Base-by-base conservation (phyloP, 92 coral and sea anemone genomes). In the Isaurus tuberculatus region DNA sequence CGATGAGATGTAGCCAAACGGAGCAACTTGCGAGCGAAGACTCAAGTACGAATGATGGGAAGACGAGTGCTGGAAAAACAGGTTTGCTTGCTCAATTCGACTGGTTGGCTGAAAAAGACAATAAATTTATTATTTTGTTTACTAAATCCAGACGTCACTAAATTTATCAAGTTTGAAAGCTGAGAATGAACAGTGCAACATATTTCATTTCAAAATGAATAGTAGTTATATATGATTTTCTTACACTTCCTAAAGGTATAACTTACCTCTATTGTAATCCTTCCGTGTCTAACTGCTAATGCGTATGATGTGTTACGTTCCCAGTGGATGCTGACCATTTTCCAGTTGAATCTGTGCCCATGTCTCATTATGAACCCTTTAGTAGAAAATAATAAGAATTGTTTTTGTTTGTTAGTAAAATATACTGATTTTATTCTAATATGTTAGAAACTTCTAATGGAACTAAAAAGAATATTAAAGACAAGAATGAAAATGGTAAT, bases 271-370 rank as follows among this genome's bases (percentile, higher is more conserved):
- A 77, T 57, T 4, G 36, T 49, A 15, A 77, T 17, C 53, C 14
- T 58, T 37, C 70, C 82, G 20, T 57, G 34, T 27, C 82, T 77
- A 28, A 77, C 82, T 9, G 82, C 57, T 42, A 77, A 9, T 11
- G 82, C 48, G 16, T 77, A 77, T n/a, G 82, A 32, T 53, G 15
- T 33, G 55, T 77, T 77, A 26, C 16, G 42, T 65, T 77, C 53
- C 82, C 49, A 77, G 55, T 77, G 82, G 31, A 77, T 60, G 70
- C 82, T 77, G n/a, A 77, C 70, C 32, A 34, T 34, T 34, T 30
- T 25, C 82, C 82, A 77, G 20, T 58, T 57, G 82, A 77, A 36
- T 4, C 31, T 58, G 70, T 58, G 32, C 13, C 82, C 82, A n/a
- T 77, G 82, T 22, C 36, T 77, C 82, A 77, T 77, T 5, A 57